Percentiles rank a stretch among this genome's conserved stretches.
Conservation (phyloP, 2,113 vertebrate genomes). For the Spermophilus dauricus region DNA sequence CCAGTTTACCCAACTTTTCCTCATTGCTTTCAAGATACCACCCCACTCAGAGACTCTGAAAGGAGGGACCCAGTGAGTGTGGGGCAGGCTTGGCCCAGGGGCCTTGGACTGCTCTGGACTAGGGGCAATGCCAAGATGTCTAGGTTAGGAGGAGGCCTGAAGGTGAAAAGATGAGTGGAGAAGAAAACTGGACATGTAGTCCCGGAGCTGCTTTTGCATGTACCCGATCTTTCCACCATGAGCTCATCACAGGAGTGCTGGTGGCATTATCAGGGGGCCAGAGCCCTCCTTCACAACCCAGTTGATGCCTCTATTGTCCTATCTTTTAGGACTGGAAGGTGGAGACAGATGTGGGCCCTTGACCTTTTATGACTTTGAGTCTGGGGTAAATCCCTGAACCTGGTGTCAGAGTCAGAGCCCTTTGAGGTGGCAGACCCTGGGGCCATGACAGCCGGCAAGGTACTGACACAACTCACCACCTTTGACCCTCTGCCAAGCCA, state of each 20-base stretch:
- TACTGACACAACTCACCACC: neutral
- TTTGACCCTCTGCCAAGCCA: slow-evolving; percentile 12
- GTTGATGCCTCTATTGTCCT: neutral
- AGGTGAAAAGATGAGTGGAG: neutral
- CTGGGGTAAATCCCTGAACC: neutral
- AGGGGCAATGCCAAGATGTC: neutral
- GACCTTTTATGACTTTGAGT: neutral
- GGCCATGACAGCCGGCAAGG: neutral
- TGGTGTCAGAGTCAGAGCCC: neutral
- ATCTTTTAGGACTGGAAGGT: neutral
- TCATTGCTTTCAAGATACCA: neutral
- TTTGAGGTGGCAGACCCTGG: neutral
- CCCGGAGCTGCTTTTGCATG: neutral
- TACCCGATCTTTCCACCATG: accelerated
- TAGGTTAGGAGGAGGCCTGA: neutral
- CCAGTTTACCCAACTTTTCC: neutral
- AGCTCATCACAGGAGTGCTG: neutral
- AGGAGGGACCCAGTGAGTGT: neutral
- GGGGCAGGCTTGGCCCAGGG: neutral
- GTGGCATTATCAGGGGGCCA: neutral
- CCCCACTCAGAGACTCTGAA: neutral
- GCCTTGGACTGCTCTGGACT: neutral
- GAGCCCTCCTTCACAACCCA: neutral
- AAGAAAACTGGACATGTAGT: too few species aligned
- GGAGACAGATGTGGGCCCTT: neutral